Evolutionary conservation across 2,113 vertebrate species (phyloP).

Genomic region (Zapornia atra): DNA sequence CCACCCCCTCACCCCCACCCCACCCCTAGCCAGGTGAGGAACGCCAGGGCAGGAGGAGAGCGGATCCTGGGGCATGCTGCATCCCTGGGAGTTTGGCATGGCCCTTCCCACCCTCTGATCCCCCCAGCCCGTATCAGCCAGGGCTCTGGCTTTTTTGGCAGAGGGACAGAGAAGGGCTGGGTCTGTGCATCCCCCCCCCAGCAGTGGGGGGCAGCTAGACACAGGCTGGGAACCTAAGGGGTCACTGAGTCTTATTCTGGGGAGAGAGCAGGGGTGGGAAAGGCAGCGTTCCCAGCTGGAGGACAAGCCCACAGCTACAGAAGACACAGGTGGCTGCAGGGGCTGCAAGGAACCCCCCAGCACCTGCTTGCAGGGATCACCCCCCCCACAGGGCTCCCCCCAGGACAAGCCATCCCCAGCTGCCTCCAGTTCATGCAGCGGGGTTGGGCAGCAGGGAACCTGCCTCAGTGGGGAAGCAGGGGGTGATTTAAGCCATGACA

Average conservation of each 20-base stretch:
- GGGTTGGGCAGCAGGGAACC: neutral
- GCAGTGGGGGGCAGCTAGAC: neutral
- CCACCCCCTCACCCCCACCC: neutral
- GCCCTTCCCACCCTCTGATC: neutral
- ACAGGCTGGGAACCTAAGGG: neutral
- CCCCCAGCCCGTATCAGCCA: accelerated
- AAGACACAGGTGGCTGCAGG: neutral
- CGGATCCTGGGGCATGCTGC: neutral
- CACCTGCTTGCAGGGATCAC: neutral
- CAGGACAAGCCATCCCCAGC: neutral
- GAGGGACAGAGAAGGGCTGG: neutral
- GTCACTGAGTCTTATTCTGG: neutral
- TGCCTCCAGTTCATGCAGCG: neutral
- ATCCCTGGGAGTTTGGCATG: neutral
- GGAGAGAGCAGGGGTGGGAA: neutral
- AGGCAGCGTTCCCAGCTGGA: neutral
- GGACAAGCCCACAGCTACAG: neutral
- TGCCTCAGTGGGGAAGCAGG: neutral
- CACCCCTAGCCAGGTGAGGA: neutral
- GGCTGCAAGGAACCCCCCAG: neutral
- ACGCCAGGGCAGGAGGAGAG: neutral
- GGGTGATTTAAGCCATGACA: neutral
- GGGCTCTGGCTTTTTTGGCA: neutral
- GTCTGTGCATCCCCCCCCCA: neutral
- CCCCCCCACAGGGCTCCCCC: neutral